These are phyloP conservation scores for Zaprionus tsacasi DNA, from an alignment of 1,140 invertebrate species.

Conservation along the genomic window DNA sequence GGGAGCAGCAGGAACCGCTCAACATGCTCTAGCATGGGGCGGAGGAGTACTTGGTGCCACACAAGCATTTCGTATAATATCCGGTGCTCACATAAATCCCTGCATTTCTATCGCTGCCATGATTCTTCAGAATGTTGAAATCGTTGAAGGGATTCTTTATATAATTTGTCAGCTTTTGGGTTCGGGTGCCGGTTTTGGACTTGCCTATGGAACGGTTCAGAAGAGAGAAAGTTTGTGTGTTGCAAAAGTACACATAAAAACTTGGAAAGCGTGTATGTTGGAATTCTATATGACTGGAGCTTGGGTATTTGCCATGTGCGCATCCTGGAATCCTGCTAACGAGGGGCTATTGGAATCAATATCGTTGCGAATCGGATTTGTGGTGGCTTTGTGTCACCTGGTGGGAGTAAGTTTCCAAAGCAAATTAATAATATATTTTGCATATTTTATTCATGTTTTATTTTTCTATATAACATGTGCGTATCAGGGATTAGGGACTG, in stretches of 20 bases:
- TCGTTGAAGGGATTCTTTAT: conserved; percentile 14
- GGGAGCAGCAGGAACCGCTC: neutral
- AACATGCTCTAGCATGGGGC: conserved; percentile 24
- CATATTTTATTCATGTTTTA: neutral
- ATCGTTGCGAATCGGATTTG: conserved; percentile 32
- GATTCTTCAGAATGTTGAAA: conserved; percentile 14
- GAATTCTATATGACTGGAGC: conserved; percentile 32
- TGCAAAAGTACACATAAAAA: neutral
- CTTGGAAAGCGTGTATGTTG: conserved; percentile 3
- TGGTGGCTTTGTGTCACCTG: neutral
- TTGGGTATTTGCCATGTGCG: conserved; percentile 38
- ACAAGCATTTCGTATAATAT: conserved; percentile 29
- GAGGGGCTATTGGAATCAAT: conserved; percentile 14
- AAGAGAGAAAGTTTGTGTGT: neutral
- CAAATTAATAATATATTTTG: neutral
- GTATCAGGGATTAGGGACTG: conserved; percentile 7
- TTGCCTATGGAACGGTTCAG: neutral
- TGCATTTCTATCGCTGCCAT: conserved; percentile 33
- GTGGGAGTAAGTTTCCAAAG: conserved; percentile 24
- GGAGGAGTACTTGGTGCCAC: conserved; percentile 14
- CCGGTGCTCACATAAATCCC: conserved; percentile 42
- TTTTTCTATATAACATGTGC: neutral
- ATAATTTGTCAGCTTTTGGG: conserved; percentile 23
- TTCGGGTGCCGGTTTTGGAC: neutral
- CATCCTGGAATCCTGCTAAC: conserved; percentile 29